Conservation (phyloP, 2,888 invertebrate species). For the Platycheirus rosarum region DNA sequence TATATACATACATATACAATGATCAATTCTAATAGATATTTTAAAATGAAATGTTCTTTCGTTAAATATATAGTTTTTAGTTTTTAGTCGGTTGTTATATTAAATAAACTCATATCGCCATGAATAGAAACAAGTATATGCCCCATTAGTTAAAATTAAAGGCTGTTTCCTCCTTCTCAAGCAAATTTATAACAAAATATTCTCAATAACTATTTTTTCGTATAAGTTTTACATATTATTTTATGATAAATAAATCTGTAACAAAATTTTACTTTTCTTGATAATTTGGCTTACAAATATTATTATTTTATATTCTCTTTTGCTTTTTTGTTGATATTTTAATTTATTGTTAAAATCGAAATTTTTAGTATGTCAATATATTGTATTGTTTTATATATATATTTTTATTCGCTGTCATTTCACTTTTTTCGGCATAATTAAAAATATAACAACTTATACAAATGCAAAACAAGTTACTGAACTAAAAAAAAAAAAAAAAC, state of each 20-base stretch:
- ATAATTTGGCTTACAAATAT: background rate
- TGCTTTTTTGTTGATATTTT: background rate
- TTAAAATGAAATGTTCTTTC: conserved; percentile 12
- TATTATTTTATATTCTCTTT: background rate
- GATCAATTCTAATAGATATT: conserved; percentile 9
- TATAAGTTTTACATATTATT: conserved; percentile 4
- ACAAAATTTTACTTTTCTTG: background rate
- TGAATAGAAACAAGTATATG: conserved; percentile 43
- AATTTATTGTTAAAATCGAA: background rate
- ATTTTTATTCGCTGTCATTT: background rate
- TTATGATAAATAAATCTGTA: background rate
- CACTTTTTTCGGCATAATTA: no score
- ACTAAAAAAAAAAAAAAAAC: conserved; percentile 1
- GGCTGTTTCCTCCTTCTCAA: background rate
- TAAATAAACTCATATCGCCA: conserved; percentile 42
- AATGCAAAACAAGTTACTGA: no score
- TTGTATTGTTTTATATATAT: background rate
- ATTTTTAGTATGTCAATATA: background rate
- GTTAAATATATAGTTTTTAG: conserved; percentile 36
- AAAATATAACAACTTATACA: no score
- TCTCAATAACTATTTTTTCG: background rate
- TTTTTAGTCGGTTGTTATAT: conserved; percentile 18
- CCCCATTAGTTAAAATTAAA: conserved; percentile 7
- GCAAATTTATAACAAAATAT: background rate
- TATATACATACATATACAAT: conserved; percentile 10